Conservation (phyloP, 2,113 vertebrate species). For the Anser cygnoides region DNA sequence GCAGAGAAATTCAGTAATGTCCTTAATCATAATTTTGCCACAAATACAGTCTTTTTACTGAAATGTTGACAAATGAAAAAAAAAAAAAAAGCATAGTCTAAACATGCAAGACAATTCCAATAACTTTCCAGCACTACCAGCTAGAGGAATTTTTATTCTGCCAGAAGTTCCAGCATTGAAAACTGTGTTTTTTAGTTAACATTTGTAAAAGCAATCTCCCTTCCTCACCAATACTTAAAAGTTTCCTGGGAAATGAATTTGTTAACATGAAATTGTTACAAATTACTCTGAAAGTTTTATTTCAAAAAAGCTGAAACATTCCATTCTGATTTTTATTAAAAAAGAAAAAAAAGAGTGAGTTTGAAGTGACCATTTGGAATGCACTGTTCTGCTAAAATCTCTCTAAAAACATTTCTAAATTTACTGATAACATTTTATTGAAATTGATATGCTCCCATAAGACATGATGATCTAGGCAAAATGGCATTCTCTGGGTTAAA, state of each 20-base stretch:
- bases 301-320: not conserved
- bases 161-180: not conserved
- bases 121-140: not conserved
- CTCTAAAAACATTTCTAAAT: not conserved
- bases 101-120: not conserved
- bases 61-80: not conserved
- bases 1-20: not conserved
- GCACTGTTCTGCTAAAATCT: not conserved
- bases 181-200: not conserved
- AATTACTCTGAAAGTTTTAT: not conserved
- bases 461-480: not conserved
- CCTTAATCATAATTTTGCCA: not conserved
- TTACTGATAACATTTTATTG: not conserved
- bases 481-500: not conserved
- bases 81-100: not conserved
- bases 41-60: not conserved
- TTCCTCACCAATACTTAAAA: not conserved
- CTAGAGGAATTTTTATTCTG: not conserved
- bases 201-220: not conserved
- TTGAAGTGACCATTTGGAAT: constrained; percentile 11
- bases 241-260: not conserved
- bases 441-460: not conserved
- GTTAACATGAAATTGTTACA: not conserved
- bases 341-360: not conserved
- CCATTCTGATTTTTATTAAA: not conserved